These are phyloP conservation scores for Philaenus spumarius DNA, from an alignment of 1,140 invertebrate genomes.

Conservation along the genomic window DNA sequence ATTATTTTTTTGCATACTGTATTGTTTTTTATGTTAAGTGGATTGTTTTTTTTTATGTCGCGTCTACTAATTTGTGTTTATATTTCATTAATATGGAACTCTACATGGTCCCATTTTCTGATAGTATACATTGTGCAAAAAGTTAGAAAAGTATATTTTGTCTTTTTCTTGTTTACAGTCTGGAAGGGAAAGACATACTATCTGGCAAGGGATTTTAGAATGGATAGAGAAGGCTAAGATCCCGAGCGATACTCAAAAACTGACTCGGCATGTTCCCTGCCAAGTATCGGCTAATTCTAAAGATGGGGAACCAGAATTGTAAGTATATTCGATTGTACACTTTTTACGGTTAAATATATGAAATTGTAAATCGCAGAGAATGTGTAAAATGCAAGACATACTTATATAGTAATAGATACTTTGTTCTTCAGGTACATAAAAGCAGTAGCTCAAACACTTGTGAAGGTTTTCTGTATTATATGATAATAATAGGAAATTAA, in stretches of 20 bases:
- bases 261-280: conserved; percentile 75
- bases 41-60: too few relatives aligned
- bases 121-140: too few relatives aligned
- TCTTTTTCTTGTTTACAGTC: conserved; percentile 20
- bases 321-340: conserved; percentile 33
- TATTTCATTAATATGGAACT: not conserved
- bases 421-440: conserved; percentile 17
- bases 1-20: too few relatives aligned
- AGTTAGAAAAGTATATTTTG: not conserved
- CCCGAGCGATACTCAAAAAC: conserved; percentile 53
- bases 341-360: too few relatives aligned
- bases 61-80: too few relatives aligned
- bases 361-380: too few relatives aligned
- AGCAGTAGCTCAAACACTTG: too few relatives aligned
- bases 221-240: conserved; percentile 81
- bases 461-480: too few relatives aligned
- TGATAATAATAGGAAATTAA: too few relatives aligned
- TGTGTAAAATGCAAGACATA: too few relatives aligned
- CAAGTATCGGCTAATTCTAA: conserved; percentile 69
- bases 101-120: too few relatives aligned
- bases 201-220: conserved; percentile 83
- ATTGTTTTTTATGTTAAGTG: too few relatives aligned
- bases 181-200: conserved; percentile 54
- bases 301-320: conserved; percentile 80
- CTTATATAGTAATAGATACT: conserved; percentile 15